Conservation (phyloP, 2,797 vertebrate genomes). For the Anolis apletophallus region DNA sequence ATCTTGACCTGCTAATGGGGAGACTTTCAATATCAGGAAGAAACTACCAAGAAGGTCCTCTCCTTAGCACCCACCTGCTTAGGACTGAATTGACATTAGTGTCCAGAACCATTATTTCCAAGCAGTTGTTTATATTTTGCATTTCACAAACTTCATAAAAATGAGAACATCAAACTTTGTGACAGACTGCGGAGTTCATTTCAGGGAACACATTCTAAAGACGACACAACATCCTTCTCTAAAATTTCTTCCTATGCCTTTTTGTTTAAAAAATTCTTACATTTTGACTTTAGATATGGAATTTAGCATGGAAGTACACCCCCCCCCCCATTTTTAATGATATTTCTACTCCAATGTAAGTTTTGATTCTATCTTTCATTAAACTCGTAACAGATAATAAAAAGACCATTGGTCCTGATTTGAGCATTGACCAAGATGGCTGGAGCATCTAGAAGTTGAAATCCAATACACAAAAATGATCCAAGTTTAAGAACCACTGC, state of each 20-base stretch:
- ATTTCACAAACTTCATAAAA: not conserved
- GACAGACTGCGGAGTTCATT: not conserved
- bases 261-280: not conserved
- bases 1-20: not conserved
- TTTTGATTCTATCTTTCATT: not conserved
- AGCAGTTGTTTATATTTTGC: constrained; percentile 23
- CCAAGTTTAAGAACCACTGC: too few species aligned
- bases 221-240: not conserved
- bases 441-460: too few species aligned
- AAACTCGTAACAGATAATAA: too few species aligned
- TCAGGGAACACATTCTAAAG: not conserved
- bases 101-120: not conserved
- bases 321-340: too few species aligned
- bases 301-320: not conserved
- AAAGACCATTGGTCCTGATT: too few species aligned
- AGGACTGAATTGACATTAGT: not conserved
- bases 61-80: not conserved
- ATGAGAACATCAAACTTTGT: not conserved
- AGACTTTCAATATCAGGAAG: not conserved
- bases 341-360: not conserved
- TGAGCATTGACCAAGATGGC: too few species aligned
- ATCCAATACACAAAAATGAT: too few species aligned
- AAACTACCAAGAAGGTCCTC: not conserved
- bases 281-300: not conserved
- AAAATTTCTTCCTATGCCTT: not conserved